Evolutionary conservation across 2,797 vertebrate species (phyloP).

Genomic region (Artibeus lituratus): DNA sequence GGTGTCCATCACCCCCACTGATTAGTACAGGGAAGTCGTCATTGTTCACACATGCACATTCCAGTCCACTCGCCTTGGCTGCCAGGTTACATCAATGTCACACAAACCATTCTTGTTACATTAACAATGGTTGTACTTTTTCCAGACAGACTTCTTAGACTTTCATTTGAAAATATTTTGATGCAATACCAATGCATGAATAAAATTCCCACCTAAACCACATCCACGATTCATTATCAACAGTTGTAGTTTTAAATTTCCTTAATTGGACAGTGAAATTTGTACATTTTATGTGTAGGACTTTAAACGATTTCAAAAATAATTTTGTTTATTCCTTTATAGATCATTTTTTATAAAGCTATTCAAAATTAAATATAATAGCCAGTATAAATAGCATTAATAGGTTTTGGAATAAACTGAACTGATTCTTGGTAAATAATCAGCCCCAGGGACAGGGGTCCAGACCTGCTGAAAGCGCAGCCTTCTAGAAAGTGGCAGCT

Average conservation of each 20-base stretch:
- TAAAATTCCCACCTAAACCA: background rate
- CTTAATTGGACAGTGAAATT: background rate
- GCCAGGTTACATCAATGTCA: background rate
- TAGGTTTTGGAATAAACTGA: background rate
- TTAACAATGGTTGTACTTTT: background rate
- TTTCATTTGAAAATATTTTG: conserved; percentile 6
- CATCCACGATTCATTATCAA: background rate
- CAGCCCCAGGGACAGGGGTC: background rate
- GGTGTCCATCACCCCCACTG: no score
- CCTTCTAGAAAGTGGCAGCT: no score
- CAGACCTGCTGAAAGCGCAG: background rate
- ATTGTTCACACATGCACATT: background rate
- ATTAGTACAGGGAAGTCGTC: background rate
- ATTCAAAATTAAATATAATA: conserved; percentile 7
- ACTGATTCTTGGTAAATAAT: background rate
- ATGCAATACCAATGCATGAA: background rate
- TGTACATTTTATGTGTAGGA: background rate
- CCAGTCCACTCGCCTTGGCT: background rate
- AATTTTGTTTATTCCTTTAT: background rate
- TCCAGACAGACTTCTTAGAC: background rate
- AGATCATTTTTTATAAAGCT: background rate
- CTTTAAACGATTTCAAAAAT: background rate
- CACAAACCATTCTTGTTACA: background rate
- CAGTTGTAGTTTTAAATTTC: background rate
- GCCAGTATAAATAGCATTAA: background rate